Evolutionary conservation across 2,113 vertebrate genomes (phyloP).

Genomic region (Pithys albifrons): DNA sequence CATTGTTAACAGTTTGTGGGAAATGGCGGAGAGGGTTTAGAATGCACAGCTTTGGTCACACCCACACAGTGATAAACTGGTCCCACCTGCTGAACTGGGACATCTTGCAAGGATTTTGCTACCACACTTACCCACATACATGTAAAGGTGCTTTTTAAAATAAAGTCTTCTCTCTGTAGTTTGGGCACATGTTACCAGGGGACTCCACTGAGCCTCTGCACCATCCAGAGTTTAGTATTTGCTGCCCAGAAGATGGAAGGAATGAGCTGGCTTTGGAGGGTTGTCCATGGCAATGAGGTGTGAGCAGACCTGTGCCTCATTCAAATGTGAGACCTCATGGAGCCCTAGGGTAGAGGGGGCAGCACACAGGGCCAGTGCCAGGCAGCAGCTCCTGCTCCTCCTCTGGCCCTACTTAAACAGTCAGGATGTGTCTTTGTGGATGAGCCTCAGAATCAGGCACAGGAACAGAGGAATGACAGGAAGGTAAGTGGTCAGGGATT

Average conservation of each 20-base stretch:
- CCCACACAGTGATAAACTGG: no score
- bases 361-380: not conserved
- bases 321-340: not conserved
- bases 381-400: not conserved
- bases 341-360: not conserved
- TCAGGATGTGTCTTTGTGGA: not conserved
- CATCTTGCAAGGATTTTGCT: not conserved
- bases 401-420: not conserved
- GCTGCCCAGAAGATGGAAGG: not conserved
- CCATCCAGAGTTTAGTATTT: not conserved
- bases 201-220: not conserved
- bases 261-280: not conserved
- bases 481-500: not conserved
- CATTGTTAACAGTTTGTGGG: no score
- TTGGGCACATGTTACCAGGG: not conserved
- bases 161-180: not conserved
- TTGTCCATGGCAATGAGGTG: not conserved
- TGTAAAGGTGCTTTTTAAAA: not conserved
- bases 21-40: no score
- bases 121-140: not conserved
- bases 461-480: not conserved
- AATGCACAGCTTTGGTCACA: no score
- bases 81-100: no score
- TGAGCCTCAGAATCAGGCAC: not conserved
- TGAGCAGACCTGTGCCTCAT: not conserved